These are phyloP conservation scores for Melieria omissa DNA, from an alignment of 2,888 invertebrate genomes.

Conservation along the genomic window DNA sequence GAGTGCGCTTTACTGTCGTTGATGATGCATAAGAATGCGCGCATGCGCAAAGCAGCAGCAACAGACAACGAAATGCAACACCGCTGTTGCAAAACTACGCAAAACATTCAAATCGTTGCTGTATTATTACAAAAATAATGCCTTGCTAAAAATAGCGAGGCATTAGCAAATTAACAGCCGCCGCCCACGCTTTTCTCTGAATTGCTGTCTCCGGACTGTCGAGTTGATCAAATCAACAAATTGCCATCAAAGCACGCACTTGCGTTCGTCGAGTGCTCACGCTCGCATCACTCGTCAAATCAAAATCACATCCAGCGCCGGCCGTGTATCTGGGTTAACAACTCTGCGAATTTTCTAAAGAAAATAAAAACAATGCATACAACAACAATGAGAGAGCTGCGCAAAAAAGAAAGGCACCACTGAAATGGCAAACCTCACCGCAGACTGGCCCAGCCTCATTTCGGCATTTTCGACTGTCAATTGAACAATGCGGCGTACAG, in stretches of 20 bases:
- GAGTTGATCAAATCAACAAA: conserved; percentile 9
- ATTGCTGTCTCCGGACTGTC: too few relatives aligned
- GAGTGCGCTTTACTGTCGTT: neutral
- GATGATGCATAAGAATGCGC: conserved; percentile 9
- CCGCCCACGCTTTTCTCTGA: too few relatives aligned
- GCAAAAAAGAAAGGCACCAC: neutral
- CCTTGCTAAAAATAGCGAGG: neutral
- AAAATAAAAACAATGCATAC: conserved; percentile 3
- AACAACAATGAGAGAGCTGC: neutral
- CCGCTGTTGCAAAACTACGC: conserved; percentile 5
- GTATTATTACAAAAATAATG: conserved; percentile 4
- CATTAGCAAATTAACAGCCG: neutral
- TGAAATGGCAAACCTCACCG: neutral
- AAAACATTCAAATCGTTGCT: neutral
- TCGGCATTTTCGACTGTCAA: conserved; percentile 21
- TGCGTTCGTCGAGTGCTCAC: too few relatives aligned
- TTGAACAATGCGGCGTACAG: neutral
- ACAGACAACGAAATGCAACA: conserved; percentile 20
- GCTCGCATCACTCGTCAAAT: neutral
- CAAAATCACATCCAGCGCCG: neutral
- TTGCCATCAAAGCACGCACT: conserved; percentile 18
- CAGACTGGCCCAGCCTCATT: neutral
- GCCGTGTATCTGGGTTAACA: conserved; percentile 30
- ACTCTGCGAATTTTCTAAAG: conserved; percentile 20
- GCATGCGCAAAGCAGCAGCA: conserved; percentile 12